Conservation (phyloP, 2,888 invertebrate genomes). For the Drosophila paramelanica region DNA sequence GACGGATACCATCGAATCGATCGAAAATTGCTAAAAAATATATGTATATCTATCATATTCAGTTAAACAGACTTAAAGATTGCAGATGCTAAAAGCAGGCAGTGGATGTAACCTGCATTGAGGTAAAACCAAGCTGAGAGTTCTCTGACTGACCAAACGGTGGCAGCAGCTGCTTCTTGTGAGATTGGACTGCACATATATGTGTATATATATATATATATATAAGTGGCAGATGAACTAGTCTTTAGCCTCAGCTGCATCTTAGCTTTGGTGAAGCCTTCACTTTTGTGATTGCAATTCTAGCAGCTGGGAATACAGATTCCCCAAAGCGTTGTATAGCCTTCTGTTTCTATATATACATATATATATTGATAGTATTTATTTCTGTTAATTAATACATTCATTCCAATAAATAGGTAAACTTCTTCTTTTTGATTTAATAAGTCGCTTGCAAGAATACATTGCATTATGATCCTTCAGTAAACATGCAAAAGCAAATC, state of each 20-base stretch:
- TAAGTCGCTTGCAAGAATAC: too few relatives aligned
- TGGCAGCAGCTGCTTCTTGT: slow-evolving; percentile 10
- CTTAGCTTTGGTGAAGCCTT: slow-evolving; percentile 50
- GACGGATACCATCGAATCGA: too few relatives aligned
- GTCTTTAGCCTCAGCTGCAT: slow-evolving; percentile 44
- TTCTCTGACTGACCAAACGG: slow-evolving; percentile 56
- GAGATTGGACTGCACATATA: slow-evolving; percentile 8
- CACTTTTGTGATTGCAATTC: slow-evolving; percentile 55
- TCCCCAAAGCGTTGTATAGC: slow-evolving; percentile 54
- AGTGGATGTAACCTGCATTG: slow-evolving; percentile 1
- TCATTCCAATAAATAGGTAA: slow-evolving; percentile 14
- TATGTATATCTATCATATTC: too few relatives aligned
- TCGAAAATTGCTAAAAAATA: too few relatives aligned
- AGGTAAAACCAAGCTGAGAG: slow-evolving; percentile 21
- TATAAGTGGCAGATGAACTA: slow-evolving; percentile 40
- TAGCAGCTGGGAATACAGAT: slow-evolving; percentile 29
- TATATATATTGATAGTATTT: slow-evolving; percentile 6
- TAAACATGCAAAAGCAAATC: too few relatives aligned
- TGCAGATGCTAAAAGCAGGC: too few relatives aligned
- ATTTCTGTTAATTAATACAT: slow-evolving; percentile 58
- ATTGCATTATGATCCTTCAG: too few relatives aligned
- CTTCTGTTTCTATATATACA: slow-evolving; percentile 6
- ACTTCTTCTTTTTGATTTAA: too few relatives aligned
- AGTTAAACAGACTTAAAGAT: slow-evolving; percentile 5
- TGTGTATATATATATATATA: neutral